Evolutionary conservation across 2,797 vertebrate species (phyloP).

Genomic region (Sebastolobus alascanus): DNA sequence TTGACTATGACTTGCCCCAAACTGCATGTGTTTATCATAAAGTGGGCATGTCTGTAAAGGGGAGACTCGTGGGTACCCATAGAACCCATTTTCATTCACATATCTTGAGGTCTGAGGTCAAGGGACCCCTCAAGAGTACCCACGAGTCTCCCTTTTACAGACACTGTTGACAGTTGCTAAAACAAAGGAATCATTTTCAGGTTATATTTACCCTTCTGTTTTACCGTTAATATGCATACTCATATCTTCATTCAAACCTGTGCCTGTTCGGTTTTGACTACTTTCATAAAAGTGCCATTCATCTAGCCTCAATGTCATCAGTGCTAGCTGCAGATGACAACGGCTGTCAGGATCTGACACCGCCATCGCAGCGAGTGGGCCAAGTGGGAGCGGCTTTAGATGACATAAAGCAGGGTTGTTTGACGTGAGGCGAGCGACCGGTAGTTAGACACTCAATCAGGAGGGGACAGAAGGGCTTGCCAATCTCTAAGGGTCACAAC

Average conservation of each 20-base stretch:
- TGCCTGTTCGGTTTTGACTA: conserved; percentile 47
- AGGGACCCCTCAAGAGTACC: too few species aligned
- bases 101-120: too few species aligned
- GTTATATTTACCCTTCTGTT: conserved; percentile 30
- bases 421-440: conserved; percentile 77
- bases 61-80: too few species aligned
- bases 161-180: neutral
- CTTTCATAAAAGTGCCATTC: conserved; percentile 77
- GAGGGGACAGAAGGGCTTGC: conserved; percentile 79
- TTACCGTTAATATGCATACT: conserved; percentile 37
- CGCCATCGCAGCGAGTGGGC: conserved; percentile 69
- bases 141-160: too few species aligned
- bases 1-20: too few species aligned
- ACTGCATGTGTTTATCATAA: too few species aligned
- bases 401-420: conserved; percentile 77
- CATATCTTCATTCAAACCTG: conserved; percentile 63
- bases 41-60: too few species aligned
- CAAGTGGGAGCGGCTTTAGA: conserved; percentile 78
- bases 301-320: conserved; percentile 70
- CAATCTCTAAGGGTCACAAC: conserved; percentile 79
- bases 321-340: conserved; percentile 75
- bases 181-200: conserved; percentile 21
- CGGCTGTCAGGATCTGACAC: conserved; percentile 79
- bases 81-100: too few species aligned
- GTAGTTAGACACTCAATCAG: conserved; percentile 83